A percentile compares a stretch with the other conserved stretches of the same genome.
Evolutionary conservation across 2,113 vertebrate genomes (phyloP).

Genomic region (Brachionichthys hirsutus): DNA sequence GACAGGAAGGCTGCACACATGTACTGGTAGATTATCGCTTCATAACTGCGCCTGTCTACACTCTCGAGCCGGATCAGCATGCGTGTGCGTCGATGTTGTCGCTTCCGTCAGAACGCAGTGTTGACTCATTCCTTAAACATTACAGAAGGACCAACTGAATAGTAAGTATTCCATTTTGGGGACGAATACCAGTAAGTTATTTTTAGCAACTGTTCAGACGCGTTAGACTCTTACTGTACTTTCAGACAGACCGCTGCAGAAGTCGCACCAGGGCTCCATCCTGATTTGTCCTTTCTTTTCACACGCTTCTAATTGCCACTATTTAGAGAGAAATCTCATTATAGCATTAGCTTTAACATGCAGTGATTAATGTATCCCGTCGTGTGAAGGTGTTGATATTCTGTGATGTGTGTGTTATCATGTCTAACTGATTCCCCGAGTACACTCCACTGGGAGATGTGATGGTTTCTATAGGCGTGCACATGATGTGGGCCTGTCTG

Average conservation of each 20-base stretch:
- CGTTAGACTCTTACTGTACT: conserved; percentile 12
- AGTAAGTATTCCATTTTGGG: conserved; percentile 13
- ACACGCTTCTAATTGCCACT: conserved; percentile 37
- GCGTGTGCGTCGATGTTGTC: conserved; percentile 50
- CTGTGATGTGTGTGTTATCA: conserved; percentile 64
- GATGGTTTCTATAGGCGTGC: conserved; percentile 31
- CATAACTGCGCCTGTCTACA: conserved; percentile 13
- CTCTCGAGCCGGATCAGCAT: conserved; percentile 42
- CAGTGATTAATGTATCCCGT: conserved; percentile 57
- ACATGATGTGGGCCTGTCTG: conserved; percentile 37
- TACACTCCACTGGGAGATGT: conserved; percentile 17
- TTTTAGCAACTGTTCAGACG: conserved; percentile 5
- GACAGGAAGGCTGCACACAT: conserved; percentile 9
- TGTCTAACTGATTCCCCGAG: conserved; percentile 32
- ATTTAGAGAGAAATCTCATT: conserved; percentile 36
- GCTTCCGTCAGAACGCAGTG: conserved; percentile 57
- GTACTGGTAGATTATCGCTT: conserved; percentile 19
- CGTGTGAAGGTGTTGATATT: conserved; percentile 68
- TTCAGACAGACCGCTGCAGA: conserved; percentile 30
- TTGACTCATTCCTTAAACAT: conserved; percentile 17
- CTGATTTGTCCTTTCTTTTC: conserved; percentile 40
- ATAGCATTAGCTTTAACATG: conserved; percentile 67
- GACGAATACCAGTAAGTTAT: conserved; percentile 8
- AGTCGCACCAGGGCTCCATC: conserved; percentile 41
- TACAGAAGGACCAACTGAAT: conserved; percentile 42